These are phyloP conservation scores for Pelmatolapia mariae DNA, from an alignment of 2,113 vertebrate species.

Conservation along the genomic window DNA sequence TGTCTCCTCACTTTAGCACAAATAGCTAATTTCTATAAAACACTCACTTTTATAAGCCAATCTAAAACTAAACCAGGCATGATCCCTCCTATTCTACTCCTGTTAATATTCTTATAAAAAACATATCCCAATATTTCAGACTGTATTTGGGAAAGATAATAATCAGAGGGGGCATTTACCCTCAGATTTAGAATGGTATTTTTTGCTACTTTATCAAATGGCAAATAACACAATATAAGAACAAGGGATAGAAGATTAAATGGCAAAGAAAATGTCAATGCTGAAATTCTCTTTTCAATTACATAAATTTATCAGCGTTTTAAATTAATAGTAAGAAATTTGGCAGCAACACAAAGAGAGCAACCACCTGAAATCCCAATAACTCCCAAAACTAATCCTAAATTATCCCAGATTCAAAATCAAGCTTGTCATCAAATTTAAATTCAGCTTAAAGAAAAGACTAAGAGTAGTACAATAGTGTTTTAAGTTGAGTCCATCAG, in stretches of 20 bases:
- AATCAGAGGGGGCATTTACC: background rate
- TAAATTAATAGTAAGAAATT: background rate
- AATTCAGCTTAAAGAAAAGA: background rate
- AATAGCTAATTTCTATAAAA: constrained; percentile 24
- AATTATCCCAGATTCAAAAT: background rate
- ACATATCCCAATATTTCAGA: background rate
- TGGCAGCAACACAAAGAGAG: background rate
- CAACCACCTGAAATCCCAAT: background rate
- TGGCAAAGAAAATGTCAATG: background rate
- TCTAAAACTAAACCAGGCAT: background rate
- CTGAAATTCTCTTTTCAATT: background rate
- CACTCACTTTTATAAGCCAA: constrained; percentile 11
- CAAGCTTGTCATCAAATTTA: background rate
- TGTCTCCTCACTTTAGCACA: background rate
- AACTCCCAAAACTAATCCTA: background rate
- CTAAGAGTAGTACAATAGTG: background rate
- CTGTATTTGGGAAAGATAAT: background rate
- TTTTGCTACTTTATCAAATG: background rate
- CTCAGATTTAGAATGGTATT: background rate
- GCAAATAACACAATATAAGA: background rate
- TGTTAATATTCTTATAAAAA: background rate
- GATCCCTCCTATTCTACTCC: background rate
- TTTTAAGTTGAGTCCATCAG: background rate
- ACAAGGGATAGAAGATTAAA: background rate
- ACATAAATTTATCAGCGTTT: background rate